A percentile compares a stretch with the other conserved stretches of the same genome.
Conservation (phyloP, 2,888 invertebrate species). For the Drosophila neoperkinsi region DNA sequence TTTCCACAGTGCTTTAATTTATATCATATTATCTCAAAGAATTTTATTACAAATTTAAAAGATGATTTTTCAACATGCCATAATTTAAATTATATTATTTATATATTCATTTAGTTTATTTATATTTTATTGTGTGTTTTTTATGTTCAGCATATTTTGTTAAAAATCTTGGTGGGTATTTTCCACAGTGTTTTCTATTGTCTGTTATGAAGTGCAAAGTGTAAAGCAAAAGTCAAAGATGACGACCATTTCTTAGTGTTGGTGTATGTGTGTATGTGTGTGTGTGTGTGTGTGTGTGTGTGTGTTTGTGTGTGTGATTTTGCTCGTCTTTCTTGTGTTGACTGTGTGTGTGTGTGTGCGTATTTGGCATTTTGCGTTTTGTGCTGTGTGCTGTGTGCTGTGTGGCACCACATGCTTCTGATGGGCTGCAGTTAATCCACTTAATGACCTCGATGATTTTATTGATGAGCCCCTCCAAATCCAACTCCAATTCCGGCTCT, state of each 20-base stretch:
- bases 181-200: conserved; percentile 38
- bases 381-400: conserved; percentile 48
- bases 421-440: conserved; percentile 85
- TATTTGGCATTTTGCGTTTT: conserved; percentile 76
- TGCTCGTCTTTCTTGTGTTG: conserved; percentile 52
- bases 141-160: not conserved
- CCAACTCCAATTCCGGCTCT: conserved; percentile 36
- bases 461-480: conserved; percentile 81
- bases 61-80: not conserved
- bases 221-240: conserved; percentile 70
- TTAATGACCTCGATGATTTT: conserved; percentile 85
- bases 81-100: not conserved
- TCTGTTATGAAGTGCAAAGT: conserved; percentile 82
- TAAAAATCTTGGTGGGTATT: not conserved
- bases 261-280: conserved; percentile 18
- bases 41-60: too few species aligned
- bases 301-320: conserved; percentile 49
- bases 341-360: conserved; percentile 17
- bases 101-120: not conserved
- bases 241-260: conserved; percentile 54
- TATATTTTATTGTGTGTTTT: too few species aligned
- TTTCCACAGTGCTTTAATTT: not conserved
- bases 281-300: conserved; percentile 43
- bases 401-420: conserved; percentile 82
- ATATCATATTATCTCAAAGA: not conserved